These are phyloP conservation scores for Rhabdornis inornatus DNA, from an alignment of 2,113 vertebrate species.

Conservation along the genomic window DNA sequence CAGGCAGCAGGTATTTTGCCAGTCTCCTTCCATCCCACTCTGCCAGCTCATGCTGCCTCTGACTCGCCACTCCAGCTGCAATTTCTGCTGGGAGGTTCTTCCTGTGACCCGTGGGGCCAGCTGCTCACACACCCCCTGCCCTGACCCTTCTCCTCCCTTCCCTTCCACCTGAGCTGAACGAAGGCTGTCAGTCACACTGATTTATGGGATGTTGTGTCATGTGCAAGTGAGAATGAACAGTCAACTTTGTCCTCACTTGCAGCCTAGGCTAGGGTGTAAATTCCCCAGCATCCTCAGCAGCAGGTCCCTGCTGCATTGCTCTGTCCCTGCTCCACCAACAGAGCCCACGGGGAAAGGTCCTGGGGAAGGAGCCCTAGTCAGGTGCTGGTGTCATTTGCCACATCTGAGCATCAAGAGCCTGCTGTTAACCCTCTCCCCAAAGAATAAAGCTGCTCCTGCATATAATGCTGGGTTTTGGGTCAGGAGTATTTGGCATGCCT, in stretches of 20 bases:
- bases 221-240: not conserved
- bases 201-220: not conserved
- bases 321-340: not conserved
- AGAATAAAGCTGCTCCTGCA: not conserved
- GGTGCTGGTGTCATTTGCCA: not conserved
- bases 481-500: accelerated
- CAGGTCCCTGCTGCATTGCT: not conserved
- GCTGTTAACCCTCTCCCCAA: not conserved
- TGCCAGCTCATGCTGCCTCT: not conserved
- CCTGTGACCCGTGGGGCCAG: not conserved
- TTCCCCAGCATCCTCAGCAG: not conserved
- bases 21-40: not conserved
- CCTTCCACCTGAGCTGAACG: not conserved
- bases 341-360: not conserved
- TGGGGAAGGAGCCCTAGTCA: not conserved
- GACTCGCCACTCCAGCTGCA: not conserved
- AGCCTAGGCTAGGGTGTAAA: not conserved
- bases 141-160: not conserved
- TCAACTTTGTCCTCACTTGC: not conserved
- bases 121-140: not conserved
- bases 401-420: not conserved
- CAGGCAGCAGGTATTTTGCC: not conserved
- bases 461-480: too few relatives aligned
- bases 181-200: not conserved
- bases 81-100: not conserved